Evolutionary conservation across 2,888 invertebrate species (phyloP).

Genomic region (Acleris cristana): DNA sequence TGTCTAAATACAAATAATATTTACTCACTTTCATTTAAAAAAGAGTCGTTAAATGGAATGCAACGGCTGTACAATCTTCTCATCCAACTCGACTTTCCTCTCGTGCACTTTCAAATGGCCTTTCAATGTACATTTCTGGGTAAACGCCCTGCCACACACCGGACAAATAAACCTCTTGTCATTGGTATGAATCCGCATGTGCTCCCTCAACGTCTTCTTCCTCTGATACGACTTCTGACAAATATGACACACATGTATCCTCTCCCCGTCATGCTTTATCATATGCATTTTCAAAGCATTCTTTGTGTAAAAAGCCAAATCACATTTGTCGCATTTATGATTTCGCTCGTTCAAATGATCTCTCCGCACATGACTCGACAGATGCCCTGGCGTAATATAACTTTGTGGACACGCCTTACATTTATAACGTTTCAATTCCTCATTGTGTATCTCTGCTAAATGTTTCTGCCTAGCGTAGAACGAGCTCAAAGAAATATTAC

Average conservation of each 20-base stretch:
- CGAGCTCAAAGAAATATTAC: slow-evolving; percentile 69
- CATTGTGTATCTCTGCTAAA: slow-evolving; percentile 74
- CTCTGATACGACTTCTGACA: slow-evolving; percentile 80
- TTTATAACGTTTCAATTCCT: slow-evolving; percentile 74
- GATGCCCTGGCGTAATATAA: slow-evolving; percentile 76
- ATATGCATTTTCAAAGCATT: slow-evolving; percentile 83
- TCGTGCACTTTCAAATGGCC: slow-evolving; percentile 76
- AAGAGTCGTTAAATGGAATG: slow-evolving; percentile 51
- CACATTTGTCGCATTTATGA: slow-evolving; percentile 80
- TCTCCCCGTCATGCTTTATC: slow-evolving; percentile 81
- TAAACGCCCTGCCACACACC: slow-evolving; percentile 74
- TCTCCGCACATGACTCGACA: slow-evolving; percentile 72
- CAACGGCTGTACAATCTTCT: slow-evolving; percentile 52
- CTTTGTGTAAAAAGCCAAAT: slow-evolving; percentile 79
- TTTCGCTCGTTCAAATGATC: slow-evolving; percentile 76
- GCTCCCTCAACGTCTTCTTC: slow-evolving; percentile 72
- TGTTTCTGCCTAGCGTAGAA: slow-evolving; percentile 77
- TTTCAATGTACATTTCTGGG: slow-evolving; percentile 76
- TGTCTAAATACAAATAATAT: no score
- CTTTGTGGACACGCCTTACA: slow-evolving; percentile 77
- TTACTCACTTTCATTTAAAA: neutral
- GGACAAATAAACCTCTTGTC: slow-evolving; percentile 76
- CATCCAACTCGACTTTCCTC: slow-evolving; percentile 62
- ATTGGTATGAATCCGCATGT: slow-evolving; percentile 75
- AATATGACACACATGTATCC: slow-evolving; percentile 78